These are phyloP conservation scores for Ciconia nigra DNA, from an alignment of 2,797 vertebrate genomes.

Conservation along the genomic window DNA sequence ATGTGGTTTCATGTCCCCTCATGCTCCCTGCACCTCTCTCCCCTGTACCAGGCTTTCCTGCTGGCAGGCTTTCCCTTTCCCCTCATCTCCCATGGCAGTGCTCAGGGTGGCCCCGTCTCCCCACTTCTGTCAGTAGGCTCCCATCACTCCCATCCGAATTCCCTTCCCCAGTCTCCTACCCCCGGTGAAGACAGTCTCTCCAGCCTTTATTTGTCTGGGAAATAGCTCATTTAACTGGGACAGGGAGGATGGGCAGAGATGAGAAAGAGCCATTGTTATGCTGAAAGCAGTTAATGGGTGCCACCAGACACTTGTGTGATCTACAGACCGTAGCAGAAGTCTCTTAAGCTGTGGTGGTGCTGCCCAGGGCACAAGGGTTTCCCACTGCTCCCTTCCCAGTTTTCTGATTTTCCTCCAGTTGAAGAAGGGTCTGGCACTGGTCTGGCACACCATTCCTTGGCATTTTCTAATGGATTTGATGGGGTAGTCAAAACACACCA, in stretches of 20 bases:
- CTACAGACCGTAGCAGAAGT: not conserved
- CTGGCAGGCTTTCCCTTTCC: not conserved
- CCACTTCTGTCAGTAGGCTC: not conserved
- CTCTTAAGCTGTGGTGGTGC: not conserved
- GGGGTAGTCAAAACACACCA: not conserved
- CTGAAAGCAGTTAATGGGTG: conserved; percentile 42
- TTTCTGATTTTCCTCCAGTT: not conserved
- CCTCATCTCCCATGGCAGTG: not conserved
- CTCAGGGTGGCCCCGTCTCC: not conserved
- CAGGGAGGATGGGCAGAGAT: conserved; percentile 40
- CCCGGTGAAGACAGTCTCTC: not conserved
- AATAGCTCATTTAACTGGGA: conserved; percentile 54
- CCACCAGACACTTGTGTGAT: conserved; percentile 21
- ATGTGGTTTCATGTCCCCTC: not conserved
- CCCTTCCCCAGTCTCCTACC: not conserved
- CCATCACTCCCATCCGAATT: not conserved
- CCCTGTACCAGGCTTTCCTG: not conserved
- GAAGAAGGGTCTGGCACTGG: not conserved
- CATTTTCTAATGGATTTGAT: not conserved
- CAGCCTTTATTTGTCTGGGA: conserved; percentile 48
- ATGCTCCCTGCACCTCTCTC: not conserved
- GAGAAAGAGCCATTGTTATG: conserved; percentile 56
- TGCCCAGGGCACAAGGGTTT: not conserved
- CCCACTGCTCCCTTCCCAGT: not conserved
- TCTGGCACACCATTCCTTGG: not conserved